Evolutionary conservation across 2,888 invertebrate species (phyloP).

Genomic region (Sesamia inferens): DNA sequence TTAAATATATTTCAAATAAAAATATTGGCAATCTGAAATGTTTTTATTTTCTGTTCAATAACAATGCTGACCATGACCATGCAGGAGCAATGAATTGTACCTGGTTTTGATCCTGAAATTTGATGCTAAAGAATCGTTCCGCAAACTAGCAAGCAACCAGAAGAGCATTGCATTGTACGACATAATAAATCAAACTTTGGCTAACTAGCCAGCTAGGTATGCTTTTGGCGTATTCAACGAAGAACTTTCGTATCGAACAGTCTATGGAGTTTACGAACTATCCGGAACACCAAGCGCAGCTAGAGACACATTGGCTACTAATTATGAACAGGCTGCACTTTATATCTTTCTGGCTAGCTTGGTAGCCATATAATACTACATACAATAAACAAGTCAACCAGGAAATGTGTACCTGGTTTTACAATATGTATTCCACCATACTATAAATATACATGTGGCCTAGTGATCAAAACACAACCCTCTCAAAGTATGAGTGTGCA

Average conservation of each 20-base stretch:
- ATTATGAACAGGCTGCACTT: constrained; percentile 26
- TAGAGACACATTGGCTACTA: constrained; percentile 30
- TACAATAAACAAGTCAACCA: constrained; percentile 5
- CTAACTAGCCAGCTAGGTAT: constrained; percentile 4
- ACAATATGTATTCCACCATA: too few relatives aligned
- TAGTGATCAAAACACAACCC: too few relatives aligned
- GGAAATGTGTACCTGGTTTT: background rate
- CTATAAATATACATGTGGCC: too few relatives aligned
- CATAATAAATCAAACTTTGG: constrained; percentile 14
- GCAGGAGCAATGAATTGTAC: too few relatives aligned
- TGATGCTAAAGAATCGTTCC: background rate
- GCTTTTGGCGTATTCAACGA: constrained; percentile 26
- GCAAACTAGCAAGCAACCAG: background rate
- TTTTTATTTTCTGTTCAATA: too few relatives aligned
- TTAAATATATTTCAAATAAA: background rate
- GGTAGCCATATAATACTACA: background rate
- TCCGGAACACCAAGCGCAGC: constrained; percentile 20
- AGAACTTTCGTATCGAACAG: constrained; percentile 28
- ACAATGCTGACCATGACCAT: too few relatives aligned
- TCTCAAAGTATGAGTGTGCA: too few relatives aligned
- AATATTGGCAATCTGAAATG: too few relatives aligned
- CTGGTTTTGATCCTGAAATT: background rate
- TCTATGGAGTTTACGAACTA: constrained; percentile 33
- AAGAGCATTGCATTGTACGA: background rate
- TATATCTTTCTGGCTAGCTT: background rate